These are phyloP conservation scores for Eucidaris tribuloides DNA, from an alignment of 35 echinoderm and acorn worm genomes.

Conservation along the genomic window DNA sequence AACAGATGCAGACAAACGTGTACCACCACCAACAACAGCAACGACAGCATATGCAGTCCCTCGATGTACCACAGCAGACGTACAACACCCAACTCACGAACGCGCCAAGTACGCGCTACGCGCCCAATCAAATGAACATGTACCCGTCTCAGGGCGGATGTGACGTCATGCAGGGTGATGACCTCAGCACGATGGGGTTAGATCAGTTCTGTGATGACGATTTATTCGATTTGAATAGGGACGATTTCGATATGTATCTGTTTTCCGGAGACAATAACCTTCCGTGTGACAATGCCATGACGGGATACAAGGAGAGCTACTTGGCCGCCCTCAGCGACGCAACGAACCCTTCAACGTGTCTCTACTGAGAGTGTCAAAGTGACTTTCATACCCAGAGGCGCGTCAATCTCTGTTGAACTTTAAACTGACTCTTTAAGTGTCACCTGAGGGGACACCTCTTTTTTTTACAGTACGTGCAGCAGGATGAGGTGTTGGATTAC, in stretches of 20 bases:
- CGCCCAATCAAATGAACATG: not conserved
- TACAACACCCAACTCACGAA: not conserved
- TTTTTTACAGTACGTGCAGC: not conserved
- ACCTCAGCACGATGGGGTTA: not conserved
- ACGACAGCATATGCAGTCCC: not conserved
- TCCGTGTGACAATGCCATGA: not conserved
- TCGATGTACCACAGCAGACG: not conserved
- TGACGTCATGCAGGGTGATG: constrained; percentile 18
- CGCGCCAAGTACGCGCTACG: not conserved
- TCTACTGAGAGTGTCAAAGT: not conserved
- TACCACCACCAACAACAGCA: constrained; percentile 15
- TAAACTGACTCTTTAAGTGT: not conserved
- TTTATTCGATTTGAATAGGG: not conserved
- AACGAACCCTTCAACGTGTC: not conserved
- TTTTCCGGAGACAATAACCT: not conserved
- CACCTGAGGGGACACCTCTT: not conserved
- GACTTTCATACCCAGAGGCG: not conserved
- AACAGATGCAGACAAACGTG: not conserved
- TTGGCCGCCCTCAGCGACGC: not conserved
- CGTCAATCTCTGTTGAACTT: not conserved
- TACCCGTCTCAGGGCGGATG: constrained; percentile 5
- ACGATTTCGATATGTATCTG: constrained; percentile 29
- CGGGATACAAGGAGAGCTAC: not conserved
- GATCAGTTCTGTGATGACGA: constrained; percentile 18
- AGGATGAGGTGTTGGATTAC: not conserved